phyloP scores from a whole-genome alignment of 2,797 vertebrate species.

The Monodelphis domestica region DNA sequence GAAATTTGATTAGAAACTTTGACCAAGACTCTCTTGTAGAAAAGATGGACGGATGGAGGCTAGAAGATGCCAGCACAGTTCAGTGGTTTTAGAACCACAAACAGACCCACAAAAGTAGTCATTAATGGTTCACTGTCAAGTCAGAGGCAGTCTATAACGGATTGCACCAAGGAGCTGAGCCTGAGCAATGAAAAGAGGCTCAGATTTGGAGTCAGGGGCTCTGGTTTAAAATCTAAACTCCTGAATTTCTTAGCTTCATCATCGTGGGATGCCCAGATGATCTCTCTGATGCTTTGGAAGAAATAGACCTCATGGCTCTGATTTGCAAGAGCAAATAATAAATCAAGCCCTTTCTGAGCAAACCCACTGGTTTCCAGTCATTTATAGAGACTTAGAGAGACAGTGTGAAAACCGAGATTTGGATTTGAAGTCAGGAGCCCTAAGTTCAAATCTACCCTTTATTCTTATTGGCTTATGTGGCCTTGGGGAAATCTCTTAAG shows the following conservation, averaged over 20 bases:
- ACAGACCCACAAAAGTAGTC: not conserved
- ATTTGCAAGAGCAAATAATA: not conserved
- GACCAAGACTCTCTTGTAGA: not conserved
- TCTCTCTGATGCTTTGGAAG: not conserved
- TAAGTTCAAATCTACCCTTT: not conserved
- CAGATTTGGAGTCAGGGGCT: not conserved
- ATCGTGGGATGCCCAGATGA: not conserved
- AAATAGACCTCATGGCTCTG: accelerated
- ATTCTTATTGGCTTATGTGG: too few relatives aligned
- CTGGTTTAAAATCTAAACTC: too few relatives aligned
- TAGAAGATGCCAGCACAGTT: not conserved
- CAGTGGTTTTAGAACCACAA: not conserved
- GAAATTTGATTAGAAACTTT: not conserved
- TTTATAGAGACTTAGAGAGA: too few relatives aligned
- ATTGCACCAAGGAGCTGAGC: not conserved
- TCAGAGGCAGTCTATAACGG: not conserved
- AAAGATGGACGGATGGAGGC: too few relatives aligned
- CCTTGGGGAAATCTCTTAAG: not conserved
- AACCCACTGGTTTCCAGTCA: not conserved
- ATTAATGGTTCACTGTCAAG: not conserved
- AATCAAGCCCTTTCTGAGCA: not conserved
- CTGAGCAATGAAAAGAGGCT: too few relatives aligned
- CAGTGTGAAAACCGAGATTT: too few relatives aligned
- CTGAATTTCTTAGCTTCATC: not conserved
- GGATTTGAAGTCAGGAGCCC: too few relatives aligned